A percentile compares a stretch with the other conserved stretches of the same genome.
Evolutionary conservation across 2,797 vertebrate genomes (phyloP).

Genomic region (Chiropotes sagulatus): DNA sequence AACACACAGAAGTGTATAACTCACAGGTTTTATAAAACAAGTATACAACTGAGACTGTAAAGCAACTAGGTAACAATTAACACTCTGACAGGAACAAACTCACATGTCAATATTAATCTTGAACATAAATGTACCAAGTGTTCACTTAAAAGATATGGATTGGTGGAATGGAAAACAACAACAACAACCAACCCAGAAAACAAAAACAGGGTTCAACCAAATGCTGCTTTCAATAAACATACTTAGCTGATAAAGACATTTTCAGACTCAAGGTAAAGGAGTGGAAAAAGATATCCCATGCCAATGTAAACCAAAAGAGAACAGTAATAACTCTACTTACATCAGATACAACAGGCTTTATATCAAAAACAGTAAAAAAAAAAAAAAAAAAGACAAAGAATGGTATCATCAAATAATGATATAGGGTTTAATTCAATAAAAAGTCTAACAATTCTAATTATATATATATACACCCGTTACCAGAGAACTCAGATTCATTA

Average conservation of each 20-base stretch:
- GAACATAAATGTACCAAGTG: neutral
- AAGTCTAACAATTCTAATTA: neutral
- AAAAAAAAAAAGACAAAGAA: too few species aligned
- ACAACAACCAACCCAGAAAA: neutral
- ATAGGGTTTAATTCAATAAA: neutral
- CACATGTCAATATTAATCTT: neutral
- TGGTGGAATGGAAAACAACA: neutral
- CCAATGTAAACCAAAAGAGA: neutral
- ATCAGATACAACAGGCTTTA: neutral
- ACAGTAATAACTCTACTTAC: neutral
- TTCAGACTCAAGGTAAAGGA: neutral
- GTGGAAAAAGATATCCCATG: neutral
- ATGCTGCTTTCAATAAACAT: neutral
- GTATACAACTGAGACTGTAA: neutral
- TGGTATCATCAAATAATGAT: neutral
- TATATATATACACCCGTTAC: neutral
- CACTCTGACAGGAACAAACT: neutral
- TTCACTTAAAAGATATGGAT: neutral
- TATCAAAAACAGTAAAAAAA: neutral
- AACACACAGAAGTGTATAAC: neutral
- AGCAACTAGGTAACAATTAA: neutral
- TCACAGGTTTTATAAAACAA: neutral
- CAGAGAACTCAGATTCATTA: neutral
- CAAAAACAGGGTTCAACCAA: neutral
- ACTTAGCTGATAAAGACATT: neutral